phyloP scores from a whole-genome alignment of 2,888 invertebrate species.

The Prenolepis imparis region DNA sequence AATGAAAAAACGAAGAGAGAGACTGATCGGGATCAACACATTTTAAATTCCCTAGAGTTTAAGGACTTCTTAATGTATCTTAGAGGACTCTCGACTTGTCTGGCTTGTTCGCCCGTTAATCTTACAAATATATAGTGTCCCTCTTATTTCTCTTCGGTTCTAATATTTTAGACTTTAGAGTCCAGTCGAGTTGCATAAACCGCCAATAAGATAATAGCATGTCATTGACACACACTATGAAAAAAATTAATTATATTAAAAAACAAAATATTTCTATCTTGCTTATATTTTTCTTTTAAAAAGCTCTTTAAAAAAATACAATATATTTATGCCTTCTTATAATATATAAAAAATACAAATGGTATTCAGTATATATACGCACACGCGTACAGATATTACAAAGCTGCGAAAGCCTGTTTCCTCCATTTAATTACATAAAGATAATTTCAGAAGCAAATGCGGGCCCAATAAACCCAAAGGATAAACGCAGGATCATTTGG shows the following conservation, averaged over 20 bases:
- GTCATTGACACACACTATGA: neutral
- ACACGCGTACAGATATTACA: neutral
- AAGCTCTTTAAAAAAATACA: neutral
- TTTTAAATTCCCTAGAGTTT: constrained; percentile 32
- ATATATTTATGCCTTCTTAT: neutral
- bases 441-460: neutral
- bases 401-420: neutral
- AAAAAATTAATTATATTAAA: neutral
- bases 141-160: neutral
- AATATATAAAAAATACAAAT: neutral
- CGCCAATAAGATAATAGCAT: neutral
- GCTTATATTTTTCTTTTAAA: neutral
- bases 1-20: neutral
- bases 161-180: too few species aligned
- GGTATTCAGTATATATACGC: neutral
- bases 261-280: neutral
- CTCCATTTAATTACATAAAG: constrained; percentile 32
- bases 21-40: constrained; percentile 14
- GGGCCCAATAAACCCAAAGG: constrained; percentile 9
- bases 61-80: neutral
- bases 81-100: neutral
- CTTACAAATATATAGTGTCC: neutral
- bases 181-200: neutral
- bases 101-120: constrained; percentile 18
- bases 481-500: neutral